Evolutionary conservation across 2,797 vertebrate genomes (phyloP).

Genomic region (Propithecus perrieri): DNA sequence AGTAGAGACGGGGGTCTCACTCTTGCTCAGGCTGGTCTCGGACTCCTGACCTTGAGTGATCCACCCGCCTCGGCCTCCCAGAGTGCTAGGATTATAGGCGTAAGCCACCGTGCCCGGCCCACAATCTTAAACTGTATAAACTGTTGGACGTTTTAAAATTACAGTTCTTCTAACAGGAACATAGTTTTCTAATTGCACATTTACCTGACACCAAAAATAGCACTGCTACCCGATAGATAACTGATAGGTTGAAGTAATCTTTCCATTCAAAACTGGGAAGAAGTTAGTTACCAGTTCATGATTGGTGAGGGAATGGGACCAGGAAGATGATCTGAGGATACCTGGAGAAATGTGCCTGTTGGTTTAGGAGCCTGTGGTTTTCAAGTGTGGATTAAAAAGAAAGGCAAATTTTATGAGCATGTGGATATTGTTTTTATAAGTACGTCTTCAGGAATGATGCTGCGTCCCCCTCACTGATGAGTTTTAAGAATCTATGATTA

Average conservation of each 20-base stretch:
- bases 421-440: neutral
- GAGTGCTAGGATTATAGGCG: too few species aligned
- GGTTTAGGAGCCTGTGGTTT: neutral
- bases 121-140: neutral
- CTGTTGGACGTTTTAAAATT: constrained; percentile 13
- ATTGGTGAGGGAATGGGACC: neutral
- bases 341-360: neutral
- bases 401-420: neutral
- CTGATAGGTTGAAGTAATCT: neutral
- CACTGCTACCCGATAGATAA: neutral
- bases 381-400: constrained; percentile 18
- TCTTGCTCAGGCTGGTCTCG: too few species aligned
- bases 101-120: too few species aligned
- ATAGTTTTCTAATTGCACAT: neutral
- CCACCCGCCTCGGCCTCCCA: too few species aligned
- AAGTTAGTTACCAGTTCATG: neutral
- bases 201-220: constrained; percentile 36
- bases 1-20: too few species aligned
- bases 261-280: neutral
- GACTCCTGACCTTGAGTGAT: too few species aligned
- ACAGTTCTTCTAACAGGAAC: neutral
- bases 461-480: neutral
- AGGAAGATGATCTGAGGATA: neutral
- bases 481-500: neutral
- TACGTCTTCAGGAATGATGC: neutral